phyloP scores from a whole-genome alignment of 2,797 vertebrate genomes.

The Hylomyscus alleni region DNA sequence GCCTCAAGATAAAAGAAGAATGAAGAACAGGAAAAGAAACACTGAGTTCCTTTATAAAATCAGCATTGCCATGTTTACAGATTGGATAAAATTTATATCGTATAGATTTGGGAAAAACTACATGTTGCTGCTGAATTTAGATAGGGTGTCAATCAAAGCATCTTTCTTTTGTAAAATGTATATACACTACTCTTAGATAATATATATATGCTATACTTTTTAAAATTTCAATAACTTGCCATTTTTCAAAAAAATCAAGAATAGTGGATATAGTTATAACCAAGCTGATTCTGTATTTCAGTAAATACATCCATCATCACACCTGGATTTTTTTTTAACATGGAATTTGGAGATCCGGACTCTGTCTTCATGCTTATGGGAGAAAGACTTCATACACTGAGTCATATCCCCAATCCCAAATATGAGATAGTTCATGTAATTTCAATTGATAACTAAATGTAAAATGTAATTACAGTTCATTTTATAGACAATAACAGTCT shows the following conservation, averaged over 20 bases:
- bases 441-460: not conserved
- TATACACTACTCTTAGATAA: slow-evolving; percentile 36
- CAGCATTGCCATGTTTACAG: slow-evolving; percentile 12
- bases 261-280: slow-evolving; percentile 14
- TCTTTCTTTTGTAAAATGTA: not conserved
- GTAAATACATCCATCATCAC: not conserved
- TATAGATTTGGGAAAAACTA: not conserved
- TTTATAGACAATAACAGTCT: not conserved
- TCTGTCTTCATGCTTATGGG: not conserved
- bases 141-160: slow-evolving; percentile 50
- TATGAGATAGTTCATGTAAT: not conserved
- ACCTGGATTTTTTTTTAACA: not conserved
- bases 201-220: not conserved
- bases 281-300: not conserved
- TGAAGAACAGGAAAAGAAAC: too few relatives aligned
- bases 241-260: slow-evolving; percentile 58
- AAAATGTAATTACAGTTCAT: not conserved
- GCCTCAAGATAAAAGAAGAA: not conserved
- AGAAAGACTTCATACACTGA: too few relatives aligned
- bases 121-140: slow-evolving; percentile 51
- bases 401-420: not conserved
- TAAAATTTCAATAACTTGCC: slow-evolving; percentile 65
- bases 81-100: slow-evolving; percentile 11
- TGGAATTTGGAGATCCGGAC: not conserved
- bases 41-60: not conserved